Evolutionary conservation across 2,113 vertebrate species (phyloP).

Genomic region (Ornithorhynchus anatinus): DNA sequence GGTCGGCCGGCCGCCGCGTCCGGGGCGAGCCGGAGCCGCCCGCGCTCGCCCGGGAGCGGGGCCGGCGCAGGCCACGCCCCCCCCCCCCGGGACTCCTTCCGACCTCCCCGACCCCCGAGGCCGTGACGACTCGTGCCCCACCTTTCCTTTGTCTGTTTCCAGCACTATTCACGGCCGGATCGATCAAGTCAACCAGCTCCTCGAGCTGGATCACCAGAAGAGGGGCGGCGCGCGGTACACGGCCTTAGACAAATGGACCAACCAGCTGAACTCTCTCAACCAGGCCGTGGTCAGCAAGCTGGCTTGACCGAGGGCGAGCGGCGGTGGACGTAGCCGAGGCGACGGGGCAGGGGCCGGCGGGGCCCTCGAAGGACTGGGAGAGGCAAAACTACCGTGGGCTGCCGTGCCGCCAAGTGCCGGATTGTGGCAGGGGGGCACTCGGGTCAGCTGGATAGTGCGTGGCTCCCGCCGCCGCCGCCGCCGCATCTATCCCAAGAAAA

Average conservation of each 20-base stretch:
- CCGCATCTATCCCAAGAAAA: slow-evolving; percentile 87
- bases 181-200: slow-evolving; percentile 95
- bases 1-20: no score
- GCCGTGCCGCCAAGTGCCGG: slow-evolving; percentile 81
- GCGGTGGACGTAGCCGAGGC: slow-evolving; percentile 70
- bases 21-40: no score
- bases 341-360: slow-evolving; percentile 77
- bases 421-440: slow-evolving; percentile 84
- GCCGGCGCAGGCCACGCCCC: no score
- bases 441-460: slow-evolving; percentile 87
- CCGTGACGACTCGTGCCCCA: no score
- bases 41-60: no score
- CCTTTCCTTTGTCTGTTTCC: slow-evolving; percentile 37
- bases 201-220: slow-evolving; percentile 99
- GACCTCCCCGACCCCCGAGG: no score
- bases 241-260: slow-evolving; percentile 99
- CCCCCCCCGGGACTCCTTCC: no score
- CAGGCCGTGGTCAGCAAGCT: slow-evolving; percentile 99
- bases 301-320: slow-evolving; percentile 84
- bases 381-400: slow-evolving; percentile 82
- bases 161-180: slow-evolving; percentile 97
- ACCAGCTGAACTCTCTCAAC: slow-evolving; percentile 99
- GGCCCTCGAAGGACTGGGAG: slow-evolving; percentile 81
- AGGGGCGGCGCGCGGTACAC: slow-evolving; percentile 96
- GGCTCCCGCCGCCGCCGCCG: slow-evolving; percentile 82